phyloP scores from a whole-genome alignment of 2,888 invertebrate species.

The Ichneumoninae sp. region DNA sequence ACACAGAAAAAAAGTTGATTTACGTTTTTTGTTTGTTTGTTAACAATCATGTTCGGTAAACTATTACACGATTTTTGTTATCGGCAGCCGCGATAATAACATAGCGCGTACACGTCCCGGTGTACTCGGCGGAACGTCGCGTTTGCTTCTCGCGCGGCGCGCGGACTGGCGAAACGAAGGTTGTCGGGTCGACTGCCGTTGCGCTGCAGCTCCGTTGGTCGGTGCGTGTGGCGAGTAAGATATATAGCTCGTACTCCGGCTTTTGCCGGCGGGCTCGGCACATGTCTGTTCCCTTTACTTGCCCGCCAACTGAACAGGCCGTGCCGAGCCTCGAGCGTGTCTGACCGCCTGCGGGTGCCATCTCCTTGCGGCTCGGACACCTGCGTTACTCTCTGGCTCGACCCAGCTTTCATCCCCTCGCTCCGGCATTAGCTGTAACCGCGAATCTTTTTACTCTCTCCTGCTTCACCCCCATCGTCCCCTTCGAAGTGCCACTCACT shows the following conservation, averaged over 20 bases:
- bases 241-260: not conserved
- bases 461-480: not conserved
- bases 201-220: slow-evolving; percentile 38
- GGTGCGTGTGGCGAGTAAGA: slow-evolving; percentile 19
- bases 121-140: not conserved
- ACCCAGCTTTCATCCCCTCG: not conserved
- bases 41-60: not conserved
- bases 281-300: not conserved
- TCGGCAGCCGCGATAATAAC: not conserved
- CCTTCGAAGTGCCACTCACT: not conserved
- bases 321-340: not conserved
- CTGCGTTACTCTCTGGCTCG: not conserved
- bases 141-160: slow-evolving; percentile 29
- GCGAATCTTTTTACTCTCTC: not conserved
- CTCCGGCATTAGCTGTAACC: not conserved
- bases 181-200: slow-evolving; percentile 54
- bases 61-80: not conserved
- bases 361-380: not conserved
- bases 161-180: slow-evolving; percentile 49
- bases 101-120: not conserved
- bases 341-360: not conserved
- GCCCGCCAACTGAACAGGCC: slow-evolving; percentile 8
- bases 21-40: not conserved
- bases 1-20: not conserved
- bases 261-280: not conserved